Percentiles rank a stretch among this genome's conserved stretches.
Evolutionary conservation across 2,888 invertebrate species (phyloP).

Genomic region (Hydropsyche betteni): DNA sequence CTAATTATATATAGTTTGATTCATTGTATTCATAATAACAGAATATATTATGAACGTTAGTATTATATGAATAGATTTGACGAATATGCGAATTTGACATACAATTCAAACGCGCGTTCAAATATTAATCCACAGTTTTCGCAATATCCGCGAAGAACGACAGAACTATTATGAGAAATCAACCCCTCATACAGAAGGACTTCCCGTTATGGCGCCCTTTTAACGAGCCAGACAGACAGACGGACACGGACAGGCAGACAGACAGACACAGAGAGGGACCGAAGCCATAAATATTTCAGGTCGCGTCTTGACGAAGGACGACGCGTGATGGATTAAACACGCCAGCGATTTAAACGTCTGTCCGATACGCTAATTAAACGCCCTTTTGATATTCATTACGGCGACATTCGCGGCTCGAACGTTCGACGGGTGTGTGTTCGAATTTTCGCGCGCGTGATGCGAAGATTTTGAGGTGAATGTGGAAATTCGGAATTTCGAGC

Average conservation of each 20-base stretch:
- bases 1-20: no score
- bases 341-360: conserved; percentile 13
- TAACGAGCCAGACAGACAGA: not conserved
- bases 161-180: not conserved
- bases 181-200: not conserved
- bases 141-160: not conserved
- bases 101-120: no score
- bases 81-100: no score
- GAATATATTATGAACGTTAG: no score
- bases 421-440: not conserved
- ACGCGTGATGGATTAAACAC: conserved; percentile 22
- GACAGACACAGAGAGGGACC: not conserved
- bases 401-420: not conserved
- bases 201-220: not conserved
- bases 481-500: no score
- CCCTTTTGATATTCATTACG: not conserved
- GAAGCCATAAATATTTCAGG: conserved; percentile 13
- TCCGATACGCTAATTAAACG: conserved; percentile 15
- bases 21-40: no score
- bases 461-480: no score
- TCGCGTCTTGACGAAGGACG: conserved; percentile 15
- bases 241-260: not conserved
- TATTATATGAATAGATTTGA: no score
- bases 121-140: not conserved
- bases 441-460: conserved; percentile 58